Evolutionary conservation across 2,888 invertebrate genomes (phyloP).

Genomic region (Pterobdella sp.): DNA sequence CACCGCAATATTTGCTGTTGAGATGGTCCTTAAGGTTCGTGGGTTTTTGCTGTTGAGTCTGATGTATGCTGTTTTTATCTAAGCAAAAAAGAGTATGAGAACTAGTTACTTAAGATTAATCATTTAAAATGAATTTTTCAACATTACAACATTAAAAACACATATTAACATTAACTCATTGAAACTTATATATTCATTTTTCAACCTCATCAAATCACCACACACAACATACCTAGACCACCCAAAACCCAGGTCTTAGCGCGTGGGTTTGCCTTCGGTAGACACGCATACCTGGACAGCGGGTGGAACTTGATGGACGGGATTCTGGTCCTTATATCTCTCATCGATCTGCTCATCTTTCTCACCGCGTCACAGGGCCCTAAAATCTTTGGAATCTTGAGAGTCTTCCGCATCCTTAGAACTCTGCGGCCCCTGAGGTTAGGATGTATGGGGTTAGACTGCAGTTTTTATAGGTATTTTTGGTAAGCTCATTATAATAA

Average conservation of each 20-base stretch:
- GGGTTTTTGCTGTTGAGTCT: background rate
- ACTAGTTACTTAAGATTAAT: no score
- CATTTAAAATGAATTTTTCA: no score
- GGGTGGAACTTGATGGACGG: conserved; percentile 99
- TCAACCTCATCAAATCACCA: background rate
- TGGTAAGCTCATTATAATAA: no score
- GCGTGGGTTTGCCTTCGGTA: conserved; percentile 87
- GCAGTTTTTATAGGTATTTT: background rate
- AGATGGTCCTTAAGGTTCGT: conserved; percentile 89
- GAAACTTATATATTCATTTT: no score
- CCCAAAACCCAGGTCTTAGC: conserved; percentile 69
- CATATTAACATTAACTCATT: no score
- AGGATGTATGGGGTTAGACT: background rate
- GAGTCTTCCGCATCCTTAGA: conserved; percentile 88
- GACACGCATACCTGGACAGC: conserved; percentile 90
- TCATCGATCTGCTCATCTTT: conserved; percentile 91
- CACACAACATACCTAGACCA: background rate
- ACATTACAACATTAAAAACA: no score
- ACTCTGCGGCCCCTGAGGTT: conserved; percentile 78
- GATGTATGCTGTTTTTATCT: no score
- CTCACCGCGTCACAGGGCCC: conserved; percentile 79
- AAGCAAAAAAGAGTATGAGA: no score
- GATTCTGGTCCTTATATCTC: conserved; percentile 88
- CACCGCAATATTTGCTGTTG: conserved; percentile 90
- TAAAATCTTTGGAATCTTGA: conserved; percentile 93